Evolutionary conservation across 1,140 invertebrate genomes (phyloP).

Genomic region (Meteorus sp.): DNA sequence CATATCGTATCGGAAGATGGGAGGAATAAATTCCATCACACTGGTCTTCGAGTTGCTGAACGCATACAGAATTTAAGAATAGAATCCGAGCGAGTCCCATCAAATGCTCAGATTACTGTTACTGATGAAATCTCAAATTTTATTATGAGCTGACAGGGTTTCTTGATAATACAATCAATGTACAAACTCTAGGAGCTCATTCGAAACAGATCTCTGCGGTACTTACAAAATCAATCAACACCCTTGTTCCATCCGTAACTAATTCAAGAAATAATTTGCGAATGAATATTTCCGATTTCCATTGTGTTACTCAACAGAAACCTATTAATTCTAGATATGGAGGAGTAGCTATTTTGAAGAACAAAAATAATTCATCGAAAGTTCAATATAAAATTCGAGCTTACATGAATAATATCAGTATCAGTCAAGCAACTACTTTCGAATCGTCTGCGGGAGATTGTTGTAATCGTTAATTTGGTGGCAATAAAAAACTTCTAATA

Average conservation of each 20-base stretch:
- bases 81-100: not conserved
- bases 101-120: not conserved
- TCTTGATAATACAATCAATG: not conserved
- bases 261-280: not conserved
- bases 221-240: not conserved
- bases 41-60: not conserved
- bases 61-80: not conserved
- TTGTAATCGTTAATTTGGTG: too few species aligned
- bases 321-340: not conserved
- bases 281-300: constrained; percentile 2
- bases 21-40: constrained; percentile 13
- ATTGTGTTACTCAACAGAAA: not conserved
- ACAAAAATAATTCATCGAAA: not conserved
- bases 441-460: not conserved
- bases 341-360: not conserved
- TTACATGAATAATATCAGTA: not conserved
- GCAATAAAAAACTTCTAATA: too few species aligned
- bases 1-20: constrained; percentile 27
- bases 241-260: not conserved
- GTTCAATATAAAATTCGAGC: not conserved
- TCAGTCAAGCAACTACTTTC: not conserved
- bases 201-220: not conserved
- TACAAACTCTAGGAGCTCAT: not conserved
- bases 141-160: not conserved
- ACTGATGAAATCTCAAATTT: not conserved